These are phyloP conservation scores for Subacronicta megacephala DNA, from an alignment of 2,888 invertebrate species.

Conservation along the genomic window DNA sequence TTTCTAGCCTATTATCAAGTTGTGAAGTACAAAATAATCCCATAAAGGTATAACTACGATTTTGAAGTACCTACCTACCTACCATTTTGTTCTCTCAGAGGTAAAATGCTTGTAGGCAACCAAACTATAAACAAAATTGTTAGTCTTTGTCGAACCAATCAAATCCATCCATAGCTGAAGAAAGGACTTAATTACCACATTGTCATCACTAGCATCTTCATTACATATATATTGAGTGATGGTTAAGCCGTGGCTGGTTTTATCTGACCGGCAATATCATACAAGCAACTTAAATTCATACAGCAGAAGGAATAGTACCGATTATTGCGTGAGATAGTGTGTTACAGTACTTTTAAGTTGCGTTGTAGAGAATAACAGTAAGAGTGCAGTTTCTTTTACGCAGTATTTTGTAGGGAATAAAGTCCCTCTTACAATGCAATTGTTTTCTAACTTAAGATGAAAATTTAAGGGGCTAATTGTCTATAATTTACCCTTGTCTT, in stretches of 20 bases:
- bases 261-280: background rate
- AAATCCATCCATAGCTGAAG: constrained; percentile 31
- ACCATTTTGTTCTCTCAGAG: constrained; percentile 13
- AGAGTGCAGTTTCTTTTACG: constrained; percentile 25
- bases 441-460: too few species aligned
- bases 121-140: background rate
- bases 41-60: too few species aligned
- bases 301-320: background rate
- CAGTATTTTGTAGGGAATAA: background rate
- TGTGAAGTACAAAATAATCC: too few species aligned
- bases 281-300: constrained; percentile 28
- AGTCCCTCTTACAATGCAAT: too few species aligned
- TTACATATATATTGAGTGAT: constrained; percentile 71
- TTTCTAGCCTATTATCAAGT: too few species aligned
- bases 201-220: constrained; percentile 77
- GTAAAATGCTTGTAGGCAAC: constrained; percentile 1
- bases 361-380: constrained; percentile 18
- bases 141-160: constrained; percentile 32
- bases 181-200: constrained; percentile 77
- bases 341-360: constrained; percentile 22
- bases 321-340: constrained; percentile 24
- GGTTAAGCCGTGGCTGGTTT: constrained; percentile 27
- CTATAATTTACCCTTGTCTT: too few species aligned
- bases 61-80: too few species aligned
- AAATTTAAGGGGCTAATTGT: too few species aligned